Evolutionary conservation across 64 coral and sea anemone genomes (phyloP).

Genomic region (Pachyseris speciosa): DNA sequence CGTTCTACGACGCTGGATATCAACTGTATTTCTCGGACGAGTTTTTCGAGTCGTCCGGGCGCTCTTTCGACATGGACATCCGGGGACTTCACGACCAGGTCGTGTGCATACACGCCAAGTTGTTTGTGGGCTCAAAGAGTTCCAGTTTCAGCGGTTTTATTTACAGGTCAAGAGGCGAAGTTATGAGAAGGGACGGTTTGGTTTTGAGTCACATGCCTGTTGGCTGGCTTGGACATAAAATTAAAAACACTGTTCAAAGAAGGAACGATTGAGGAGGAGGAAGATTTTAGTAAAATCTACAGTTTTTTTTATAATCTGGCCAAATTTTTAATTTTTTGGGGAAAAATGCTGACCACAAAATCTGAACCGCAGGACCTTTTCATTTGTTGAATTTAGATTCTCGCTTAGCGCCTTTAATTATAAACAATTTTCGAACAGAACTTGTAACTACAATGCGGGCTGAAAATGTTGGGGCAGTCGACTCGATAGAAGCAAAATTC

Average conservation of each 20-base stretch:
- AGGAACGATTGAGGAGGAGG: not conserved
- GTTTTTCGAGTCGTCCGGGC: not conserved
- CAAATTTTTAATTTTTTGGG: no score
- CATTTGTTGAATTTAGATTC: no score
- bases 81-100: constrained; percentile 50
- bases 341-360: no score
- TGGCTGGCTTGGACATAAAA: constrained; percentile 35
- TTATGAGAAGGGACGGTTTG: constrained; percentile 25
- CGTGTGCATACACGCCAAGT: constrained; percentile 24
- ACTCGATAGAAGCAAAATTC: no score
- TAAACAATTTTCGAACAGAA: no score
- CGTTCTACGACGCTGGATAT: constrained; percentile 36
- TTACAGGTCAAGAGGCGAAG: constrained; percentile 37
- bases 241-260: not conserved
- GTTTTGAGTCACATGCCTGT: constrained; percentile 35
- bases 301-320: no score
- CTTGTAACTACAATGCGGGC: no score
- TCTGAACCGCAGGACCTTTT: no score
- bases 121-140: constrained; percentile 51
- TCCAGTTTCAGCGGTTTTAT: constrained; percentile 61
- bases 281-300: no score
- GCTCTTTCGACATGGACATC: constrained; percentile 24
- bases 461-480: no score
- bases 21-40: constrained; percentile 54
- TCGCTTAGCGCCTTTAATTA: no score